Conservation (phyloP, 2,797 vertebrate genomes). For the Urocyon cinereoargenteus region DNA sequence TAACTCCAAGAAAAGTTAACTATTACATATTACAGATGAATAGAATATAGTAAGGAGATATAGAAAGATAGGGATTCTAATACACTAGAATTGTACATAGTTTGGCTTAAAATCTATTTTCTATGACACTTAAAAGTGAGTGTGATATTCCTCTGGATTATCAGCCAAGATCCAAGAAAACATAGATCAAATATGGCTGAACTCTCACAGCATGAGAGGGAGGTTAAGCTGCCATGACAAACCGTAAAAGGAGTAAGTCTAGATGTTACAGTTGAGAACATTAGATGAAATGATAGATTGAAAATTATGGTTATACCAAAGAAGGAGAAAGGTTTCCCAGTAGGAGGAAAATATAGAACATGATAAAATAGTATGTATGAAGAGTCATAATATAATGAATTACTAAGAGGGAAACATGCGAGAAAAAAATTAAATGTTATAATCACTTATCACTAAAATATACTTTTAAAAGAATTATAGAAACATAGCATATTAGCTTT, state of each 20-base stretch:
- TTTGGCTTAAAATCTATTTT: constrained; percentile 33
- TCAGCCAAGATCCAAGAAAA: background rate
- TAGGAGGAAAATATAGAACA: constrained; percentile 57
- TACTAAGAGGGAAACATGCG: constrained; percentile 62
- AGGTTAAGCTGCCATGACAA: background rate
- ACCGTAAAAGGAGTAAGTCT: constrained; percentile 8
- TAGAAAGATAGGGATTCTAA: fast-evolving
- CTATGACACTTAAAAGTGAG: background rate
- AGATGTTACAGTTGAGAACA: constrained; percentile 54
- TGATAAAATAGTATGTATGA: constrained; percentile 61
- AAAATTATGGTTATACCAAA: constrained; percentile 62
- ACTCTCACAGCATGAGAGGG: background rate
- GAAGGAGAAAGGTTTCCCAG: constrained; percentile 23
- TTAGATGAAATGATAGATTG: constrained; percentile 73
- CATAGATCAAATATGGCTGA: background rate
- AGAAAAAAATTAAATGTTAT: constrained; percentile 60
- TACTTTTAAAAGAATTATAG: constrained; percentile 43
- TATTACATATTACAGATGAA: constrained; percentile 26
- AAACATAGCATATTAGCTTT: background rate
- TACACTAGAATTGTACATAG: background rate
- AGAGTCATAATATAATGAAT: constrained; percentile 77
- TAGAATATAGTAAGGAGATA: background rate
- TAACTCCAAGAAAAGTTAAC: background rate
- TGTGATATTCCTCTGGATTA: background rate
- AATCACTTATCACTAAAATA: constrained; percentile 42